A percentile compares a stretch with the other conserved stretches of the same genome.
These are phyloP conservation scores for Trialeurodes vaporariorum DNA, from an alignment of 1,140 invertebrate species.

Conservation along the genomic window DNA sequence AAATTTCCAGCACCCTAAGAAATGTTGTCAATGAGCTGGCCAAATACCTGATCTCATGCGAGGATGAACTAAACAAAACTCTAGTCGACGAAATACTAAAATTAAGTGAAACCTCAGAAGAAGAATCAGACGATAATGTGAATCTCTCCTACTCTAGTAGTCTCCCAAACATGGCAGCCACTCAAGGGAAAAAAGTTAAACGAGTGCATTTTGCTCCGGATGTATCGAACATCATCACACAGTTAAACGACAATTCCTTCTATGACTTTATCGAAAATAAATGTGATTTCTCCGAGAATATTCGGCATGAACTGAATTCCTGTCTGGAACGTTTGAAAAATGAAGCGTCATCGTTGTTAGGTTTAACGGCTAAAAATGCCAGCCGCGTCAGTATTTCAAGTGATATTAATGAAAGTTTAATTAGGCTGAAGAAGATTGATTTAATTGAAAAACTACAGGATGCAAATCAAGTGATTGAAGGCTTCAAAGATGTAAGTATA, in stretches of 20 bases:
- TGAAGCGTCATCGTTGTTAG: slow-evolving; percentile 32
- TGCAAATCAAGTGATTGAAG: background rate
- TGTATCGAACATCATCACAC: slow-evolving; percentile 42
- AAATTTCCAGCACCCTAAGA: slow-evolving; percentile 42
- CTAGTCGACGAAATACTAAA: slow-evolving; percentile 50
- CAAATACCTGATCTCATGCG: slow-evolving; percentile 56
- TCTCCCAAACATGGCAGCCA: background rate
- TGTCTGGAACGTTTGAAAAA: slow-evolving; percentile 22
- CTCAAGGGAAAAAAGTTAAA: slow-evolving; percentile 29
- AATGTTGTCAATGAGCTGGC: slow-evolving; percentile 49
- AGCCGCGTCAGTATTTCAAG: background rate
- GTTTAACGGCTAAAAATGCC: slow-evolving; percentile 31
- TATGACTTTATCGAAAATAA: slow-evolving; percentile 23
- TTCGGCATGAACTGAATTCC: background rate
- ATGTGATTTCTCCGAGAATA: slow-evolving; percentile 4
- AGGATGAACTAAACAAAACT: slow-evolving; percentile 62
- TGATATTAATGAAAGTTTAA: background rate
- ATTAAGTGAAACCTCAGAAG: slow-evolving; percentile 8
- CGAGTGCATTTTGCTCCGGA: slow-evolving; percentile 56
- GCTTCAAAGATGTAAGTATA: background rate
- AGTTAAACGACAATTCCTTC: slow-evolving; percentile 39
- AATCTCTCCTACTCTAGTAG: background rate
- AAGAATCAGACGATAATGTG: background rate
- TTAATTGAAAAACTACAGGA: background rate
- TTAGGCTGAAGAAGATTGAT: background rate